Evolutionary conservation across 1,140 invertebrate genomes (phyloP), one percentile per base, ranked within the genome.

Genomic region (Bombus vancouverensis): DNA sequence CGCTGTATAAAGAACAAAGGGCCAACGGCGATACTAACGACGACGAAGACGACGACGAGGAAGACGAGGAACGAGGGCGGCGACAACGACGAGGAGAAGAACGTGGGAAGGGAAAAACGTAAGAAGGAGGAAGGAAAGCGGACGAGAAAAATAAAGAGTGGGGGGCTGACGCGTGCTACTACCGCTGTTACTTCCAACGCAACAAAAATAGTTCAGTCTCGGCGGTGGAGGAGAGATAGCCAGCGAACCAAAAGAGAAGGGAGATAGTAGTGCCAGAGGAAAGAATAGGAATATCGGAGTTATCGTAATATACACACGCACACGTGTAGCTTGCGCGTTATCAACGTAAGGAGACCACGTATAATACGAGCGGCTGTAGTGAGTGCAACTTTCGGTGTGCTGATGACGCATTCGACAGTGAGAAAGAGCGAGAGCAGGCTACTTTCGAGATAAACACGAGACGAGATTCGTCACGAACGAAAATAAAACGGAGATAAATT

Each of bases 161-260:
- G 84, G 85, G 76, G 77, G 68, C 28, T 76, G 74, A 83, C 83
- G 89, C 90, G 88, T 88, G 90, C 87, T 91, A 81, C 75, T 74
- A 84, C 76, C 47, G 89, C 77, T 86, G 88, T 88, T 87, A 65
- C 81, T 90, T 81, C 81, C 78, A 81, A 81, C 81, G 84, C 42
- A 80, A 91, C 90, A 85, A 89, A 89, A 91, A 91, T 91, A 91
- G 85, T 90, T 71, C 82, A 44, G 82, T 87, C 81, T 68, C 74
- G 18, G 62, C 72, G 73, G 59, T 13, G 68, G 42, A 65, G 73
- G 70, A 80, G 68, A 75, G 66, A 66, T 32, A 68, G 44, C 71
- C 65, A 39, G 39, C 65, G 65, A 70, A 18, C 65, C 72, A 70
- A 44, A 73, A 32, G 28, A 42, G 81, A 57, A 76, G 85, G 37